Conservation (phyloP, 2,797 vertebrate species). For the Acanthiza pusilla region DNA sequence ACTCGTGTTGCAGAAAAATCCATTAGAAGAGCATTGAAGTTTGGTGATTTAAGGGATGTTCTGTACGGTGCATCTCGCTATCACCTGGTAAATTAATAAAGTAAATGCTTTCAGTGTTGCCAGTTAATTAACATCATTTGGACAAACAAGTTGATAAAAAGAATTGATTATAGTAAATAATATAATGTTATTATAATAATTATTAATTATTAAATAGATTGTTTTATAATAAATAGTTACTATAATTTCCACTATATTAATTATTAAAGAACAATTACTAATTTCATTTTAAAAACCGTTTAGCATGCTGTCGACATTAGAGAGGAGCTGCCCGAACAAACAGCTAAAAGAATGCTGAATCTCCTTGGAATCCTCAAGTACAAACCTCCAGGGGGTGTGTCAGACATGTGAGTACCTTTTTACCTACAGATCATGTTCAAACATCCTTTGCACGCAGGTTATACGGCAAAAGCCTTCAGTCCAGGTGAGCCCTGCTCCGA, state of each 20-base stretch:
- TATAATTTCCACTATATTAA: not conserved
- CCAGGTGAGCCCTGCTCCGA: not conserved
- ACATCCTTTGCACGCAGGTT: not conserved
- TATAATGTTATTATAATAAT: not conserved
- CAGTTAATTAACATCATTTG: not conserved
- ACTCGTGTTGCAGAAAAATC: not conserved
- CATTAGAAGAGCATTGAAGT: not conserved
- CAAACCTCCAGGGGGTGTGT: constrained; percentile 82
- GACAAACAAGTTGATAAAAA: not conserved
- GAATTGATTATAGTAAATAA: not conserved
- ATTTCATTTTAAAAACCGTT: not conserved
- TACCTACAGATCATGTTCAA: not conserved
- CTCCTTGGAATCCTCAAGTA: constrained; percentile 94
- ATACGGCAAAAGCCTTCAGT: rapidly evolving
- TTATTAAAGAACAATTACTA: not conserved
- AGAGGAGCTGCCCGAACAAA: constrained; percentile 95
- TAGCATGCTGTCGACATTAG: constrained; percentile 94
- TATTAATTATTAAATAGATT: rapidly evolving
- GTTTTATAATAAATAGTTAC: not conserved
- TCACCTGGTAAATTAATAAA: not conserved
- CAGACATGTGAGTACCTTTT: constrained; percentile 85
- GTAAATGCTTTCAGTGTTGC: not conserved
- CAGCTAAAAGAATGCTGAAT: constrained; percentile 88
- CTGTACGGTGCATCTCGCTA: not conserved
- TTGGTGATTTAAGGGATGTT: not conserved